These are phyloP conservation scores for Apocheima hispidaria DNA, from an alignment of 2,888 invertebrate genomes.

Conservation along the genomic window DNA sequence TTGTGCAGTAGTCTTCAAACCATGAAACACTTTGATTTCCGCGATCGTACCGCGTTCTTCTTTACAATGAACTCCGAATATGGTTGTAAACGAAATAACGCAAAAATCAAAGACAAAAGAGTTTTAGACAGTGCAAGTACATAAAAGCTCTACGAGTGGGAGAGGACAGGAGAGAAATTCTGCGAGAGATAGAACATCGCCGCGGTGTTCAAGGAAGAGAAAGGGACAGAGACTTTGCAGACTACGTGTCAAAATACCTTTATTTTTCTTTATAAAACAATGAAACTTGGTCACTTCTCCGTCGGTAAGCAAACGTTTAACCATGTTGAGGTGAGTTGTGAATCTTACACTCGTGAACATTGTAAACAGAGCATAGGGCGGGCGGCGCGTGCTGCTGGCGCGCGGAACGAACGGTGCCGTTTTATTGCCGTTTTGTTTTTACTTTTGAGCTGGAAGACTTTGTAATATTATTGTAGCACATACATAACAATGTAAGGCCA, in stretches of 20 bases:
- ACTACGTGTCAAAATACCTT: neutral
- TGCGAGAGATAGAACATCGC: no score
- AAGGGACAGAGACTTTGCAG: neutral
- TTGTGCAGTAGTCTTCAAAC: no score
- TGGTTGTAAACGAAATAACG: no score
- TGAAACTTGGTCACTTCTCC: slow-evolving; percentile 19
- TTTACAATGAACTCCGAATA: no score
- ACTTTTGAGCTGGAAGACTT: neutral
- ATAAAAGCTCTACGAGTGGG: no score
- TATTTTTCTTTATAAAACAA: neutral
- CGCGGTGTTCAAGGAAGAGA: no score
- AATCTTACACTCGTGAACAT: slow-evolving; percentile 35
- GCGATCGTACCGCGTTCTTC: no score
- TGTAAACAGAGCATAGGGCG: slow-evolving; percentile 33
- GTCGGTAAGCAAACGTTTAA: slow-evolving; percentile 13
- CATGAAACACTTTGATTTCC: no score
- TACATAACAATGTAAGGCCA: neutral
- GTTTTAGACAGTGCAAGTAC: no score
- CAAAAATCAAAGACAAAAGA: no score
- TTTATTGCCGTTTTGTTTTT: slow-evolving; percentile 15
- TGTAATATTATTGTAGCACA: slow-evolving; percentile 1
- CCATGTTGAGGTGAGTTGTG: slow-evolving; percentile 20
- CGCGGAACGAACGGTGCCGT: neutral
- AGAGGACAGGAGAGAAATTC: no score
- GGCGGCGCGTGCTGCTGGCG: neutral